Conservation (phyloP, 2,797 vertebrate species). For the Clarias pachynema region DNA sequence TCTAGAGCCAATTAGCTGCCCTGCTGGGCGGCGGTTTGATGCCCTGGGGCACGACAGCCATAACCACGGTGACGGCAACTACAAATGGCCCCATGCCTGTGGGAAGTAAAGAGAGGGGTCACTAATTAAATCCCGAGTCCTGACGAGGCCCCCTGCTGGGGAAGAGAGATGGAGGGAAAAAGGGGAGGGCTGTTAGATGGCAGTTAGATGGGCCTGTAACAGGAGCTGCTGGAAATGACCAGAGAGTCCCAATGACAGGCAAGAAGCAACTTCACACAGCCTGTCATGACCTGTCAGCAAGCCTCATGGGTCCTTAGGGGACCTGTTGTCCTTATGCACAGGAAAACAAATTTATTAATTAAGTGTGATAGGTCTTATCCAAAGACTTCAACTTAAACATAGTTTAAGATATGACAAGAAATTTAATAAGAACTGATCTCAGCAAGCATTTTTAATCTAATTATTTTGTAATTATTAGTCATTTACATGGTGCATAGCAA, state of each 20-base stretch:
- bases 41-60: slow-evolving; percentile 82
- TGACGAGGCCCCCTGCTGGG: slow-evolving; percentile 65
- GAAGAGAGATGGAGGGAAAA: slow-evolving; percentile 57
- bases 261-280: slow-evolving; percentile 53
- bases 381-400: slow-evolving; percentile 16
- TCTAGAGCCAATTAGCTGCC: slow-evolving; percentile 85
- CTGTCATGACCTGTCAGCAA: slow-evolving; percentile 55
- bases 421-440: neutral
- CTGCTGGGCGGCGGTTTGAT: slow-evolving; percentile 81
- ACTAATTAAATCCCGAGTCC: slow-evolving; percentile 76
- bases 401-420: neutral
- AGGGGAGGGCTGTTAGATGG: slow-evolving; percentile 53
- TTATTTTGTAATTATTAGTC: neutral
- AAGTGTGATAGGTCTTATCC: neutral
- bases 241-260: slow-evolving; percentile 47
- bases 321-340: slow-evolving; percentile 30
- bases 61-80: slow-evolving; percentile 65
- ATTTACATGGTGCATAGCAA: neutral
- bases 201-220: slow-evolving; percentile 52
- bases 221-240: slow-evolving; percentile 55
- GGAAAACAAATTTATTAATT: slow-evolving; percentile 43
- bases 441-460: neutral
- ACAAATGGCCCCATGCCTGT: slow-evolving; percentile 66
- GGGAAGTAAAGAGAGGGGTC: slow-evolving; percentile 64
- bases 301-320: slow-evolving; percentile 20